Evolutionary conservation across 2,888 invertebrate species (phyloP).

Genomic region (Macrophya alboannulata): DNA sequence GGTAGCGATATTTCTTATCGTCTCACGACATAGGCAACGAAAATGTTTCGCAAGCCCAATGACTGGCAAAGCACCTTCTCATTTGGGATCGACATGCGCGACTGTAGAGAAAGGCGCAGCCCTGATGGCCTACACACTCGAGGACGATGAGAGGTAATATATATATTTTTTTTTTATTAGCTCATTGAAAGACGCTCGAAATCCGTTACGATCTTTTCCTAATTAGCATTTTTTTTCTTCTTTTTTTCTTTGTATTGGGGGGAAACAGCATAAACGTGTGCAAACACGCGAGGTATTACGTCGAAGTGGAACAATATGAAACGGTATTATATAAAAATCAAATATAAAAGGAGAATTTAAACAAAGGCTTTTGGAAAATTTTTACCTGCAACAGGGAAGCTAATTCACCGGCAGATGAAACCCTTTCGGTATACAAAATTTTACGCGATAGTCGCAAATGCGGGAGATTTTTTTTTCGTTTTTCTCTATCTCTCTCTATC

Average conservation of each 20-base stretch:
- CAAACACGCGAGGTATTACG: neutral
- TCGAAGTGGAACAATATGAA: neutral
- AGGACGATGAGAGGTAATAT: constrained; percentile 77
- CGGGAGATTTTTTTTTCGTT: neutral
- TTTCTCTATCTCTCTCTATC: neutral
- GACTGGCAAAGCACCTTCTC: constrained; percentile 83
- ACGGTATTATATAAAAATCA: neutral
- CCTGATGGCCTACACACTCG: constrained; percentile 78
- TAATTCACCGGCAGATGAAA: neutral
- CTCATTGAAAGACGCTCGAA: neutral
- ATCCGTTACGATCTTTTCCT: too few relatives aligned
- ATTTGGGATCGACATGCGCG: constrained; percentile 78
- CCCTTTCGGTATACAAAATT: neutral
- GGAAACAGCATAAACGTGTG: neutral
- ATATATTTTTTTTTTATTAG: neutral
- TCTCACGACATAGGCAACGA: constrained; percentile 87
- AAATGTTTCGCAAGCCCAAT: constrained; percentile 89
- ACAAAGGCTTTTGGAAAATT: constrained; percentile 7
- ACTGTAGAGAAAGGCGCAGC: constrained; percentile 80
- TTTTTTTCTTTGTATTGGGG: neutral
- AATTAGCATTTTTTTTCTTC: neutral
- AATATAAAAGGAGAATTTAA: neutral
- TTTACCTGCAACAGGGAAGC: neutral
- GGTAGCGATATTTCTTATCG: constrained; percentile 87
- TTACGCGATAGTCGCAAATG: neutral